Base-by-base conservation (phyloP, 2,888 invertebrate genomes). In the Xanthorhoe spadicearia region DNA sequence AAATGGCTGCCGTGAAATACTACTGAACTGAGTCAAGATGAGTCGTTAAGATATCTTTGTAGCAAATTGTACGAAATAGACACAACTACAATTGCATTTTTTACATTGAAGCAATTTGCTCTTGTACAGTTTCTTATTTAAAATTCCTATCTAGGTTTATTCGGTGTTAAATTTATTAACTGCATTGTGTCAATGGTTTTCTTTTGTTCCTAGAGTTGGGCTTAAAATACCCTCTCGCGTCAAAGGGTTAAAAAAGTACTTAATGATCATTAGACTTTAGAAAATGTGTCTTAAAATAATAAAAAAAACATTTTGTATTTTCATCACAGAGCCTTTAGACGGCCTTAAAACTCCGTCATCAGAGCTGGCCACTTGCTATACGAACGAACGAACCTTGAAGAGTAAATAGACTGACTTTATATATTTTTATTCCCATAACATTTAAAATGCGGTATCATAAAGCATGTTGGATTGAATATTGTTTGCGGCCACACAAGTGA, bases 1-100 rank as follows among this genome's bases (percentile, higher is more conserved):
- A 82, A 90, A 90, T 84, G 84, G 83, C 71, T 67, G 75, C 75
- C 66, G 83, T 83, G 78, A 85, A 82, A 79, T 85, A 83, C 76
- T 76, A 79, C 76, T 79, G 81, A 80, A 78, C 72, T 49, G 82
- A 69, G 69, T 64, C 55, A 46, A 70, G 86, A 88, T 85, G 56
- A 50, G 78, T 77, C 82, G 80, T 83, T 80, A 75, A 87, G 87
- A 88, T 89, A 79, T 23, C 69, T 69, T 72, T 71, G 60, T 75
- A 72, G 56, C 61, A 69, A 57, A 56, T 65, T 54, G 69, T 66
- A 58, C 8, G 19, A 32, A 60, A 53, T 59, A 6, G 13, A 19
- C 23, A 32, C 32, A 48, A 55, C 5, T 9, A 52, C 62, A 54
- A 63, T 67, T 53, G 32, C 60, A 68, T 64, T 61, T 64, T 61